Base-by-base conservation (phyloP, 2,888 invertebrate species). In the Hedya salicella region DNA sequence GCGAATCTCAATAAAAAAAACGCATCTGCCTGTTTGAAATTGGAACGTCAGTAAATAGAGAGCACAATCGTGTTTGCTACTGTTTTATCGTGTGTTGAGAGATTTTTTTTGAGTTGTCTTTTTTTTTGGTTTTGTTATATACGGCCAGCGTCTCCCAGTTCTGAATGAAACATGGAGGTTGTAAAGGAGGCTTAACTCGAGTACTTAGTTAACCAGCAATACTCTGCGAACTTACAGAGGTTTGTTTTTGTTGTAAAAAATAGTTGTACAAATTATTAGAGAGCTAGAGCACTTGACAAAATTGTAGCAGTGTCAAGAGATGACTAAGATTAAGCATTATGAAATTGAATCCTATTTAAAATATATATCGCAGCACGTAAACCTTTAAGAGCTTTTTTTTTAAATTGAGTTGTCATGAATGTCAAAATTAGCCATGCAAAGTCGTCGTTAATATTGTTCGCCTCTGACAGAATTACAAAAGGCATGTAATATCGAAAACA, bases 191-290 rank as follows among this genome's bases (percentile, higher is more conserved):
- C 67, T 67, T 67, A 57, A 69, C 54, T 71, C 71, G 72, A 74
- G 81, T 81, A 81, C 78, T 82, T 81, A 78, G 79, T 80, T 79
- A 80, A 79, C 80, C 79, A 73, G 56, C 75, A 80, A 77, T 73
- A 78, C 74, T 75, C 69, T 70, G 71, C 68, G 36, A 46, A 66
- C 56, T 50, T 21, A 32, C 19, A 50, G 36, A 52, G 59, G 19
- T 46, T 52, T 59, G 52, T 59, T 48, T 30, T 64, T 50, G 40
- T 65, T 59, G 52, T 60, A 65, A 65, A 46, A 42, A 52, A 44
- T 65, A 65, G 21, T 65, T 65, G 59, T 65, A 60, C 65, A 65
- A 65, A 60, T 63, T 16, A 56, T 59, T 59, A 65, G 59, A 65
- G 65, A 65, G 65, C 59, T 65, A 65, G 59, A 63, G 17, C 49